Percentiles rank a stretch among this genome's conserved stretches.
Conservation (phyloP, 2,888 invertebrate species). For the Sussaba pulchella region DNA sequence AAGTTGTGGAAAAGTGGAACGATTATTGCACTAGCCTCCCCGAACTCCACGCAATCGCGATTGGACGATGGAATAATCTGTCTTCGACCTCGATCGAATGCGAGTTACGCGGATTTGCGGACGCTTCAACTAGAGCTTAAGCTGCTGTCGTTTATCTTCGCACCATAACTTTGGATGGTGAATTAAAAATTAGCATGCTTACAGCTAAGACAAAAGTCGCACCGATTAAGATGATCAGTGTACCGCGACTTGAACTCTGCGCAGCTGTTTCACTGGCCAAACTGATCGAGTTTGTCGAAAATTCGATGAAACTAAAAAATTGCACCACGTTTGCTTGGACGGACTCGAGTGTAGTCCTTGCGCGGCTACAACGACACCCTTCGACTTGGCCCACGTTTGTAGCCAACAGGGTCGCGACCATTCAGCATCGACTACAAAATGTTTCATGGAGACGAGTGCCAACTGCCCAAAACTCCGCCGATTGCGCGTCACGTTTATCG, state of each 20-base stretch:
- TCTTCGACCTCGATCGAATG: neutral
- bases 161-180: neutral
- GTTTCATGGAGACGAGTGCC: constrained; percentile 62
- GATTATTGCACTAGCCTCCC: neutral
- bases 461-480: constrained; percentile 68
- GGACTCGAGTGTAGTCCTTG: constrained; percentile 66
- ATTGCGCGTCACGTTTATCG: constrained; percentile 66
- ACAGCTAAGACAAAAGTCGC: constrained; percentile 56
- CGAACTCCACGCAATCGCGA: constrained; percentile 10
- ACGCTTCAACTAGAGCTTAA: constrained; percentile 55
- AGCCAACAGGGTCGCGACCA: constrained; percentile 54
- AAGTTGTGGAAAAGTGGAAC: constrained; percentile 6
- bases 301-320: neutral
- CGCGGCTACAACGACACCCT: constrained; percentile 63
- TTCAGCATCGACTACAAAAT: constrained; percentile 37
- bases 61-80: constrained; percentile 46
- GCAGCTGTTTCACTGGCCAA: constrained; percentile 39
- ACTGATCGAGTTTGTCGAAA: constrained; percentile 26
- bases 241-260: constrained; percentile 53
- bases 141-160: constrained; percentile 47
- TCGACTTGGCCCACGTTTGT: constrained; percentile 59
- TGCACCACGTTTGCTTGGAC: constrained; percentile 64
- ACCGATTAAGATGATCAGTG: constrained; percentile 49
- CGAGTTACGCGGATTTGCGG: constrained; percentile 61
- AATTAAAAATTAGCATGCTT: constrained; percentile 20